Base-by-base conservation (phyloP, 2,888 invertebrate species). In the Papilio protenor region DNA sequence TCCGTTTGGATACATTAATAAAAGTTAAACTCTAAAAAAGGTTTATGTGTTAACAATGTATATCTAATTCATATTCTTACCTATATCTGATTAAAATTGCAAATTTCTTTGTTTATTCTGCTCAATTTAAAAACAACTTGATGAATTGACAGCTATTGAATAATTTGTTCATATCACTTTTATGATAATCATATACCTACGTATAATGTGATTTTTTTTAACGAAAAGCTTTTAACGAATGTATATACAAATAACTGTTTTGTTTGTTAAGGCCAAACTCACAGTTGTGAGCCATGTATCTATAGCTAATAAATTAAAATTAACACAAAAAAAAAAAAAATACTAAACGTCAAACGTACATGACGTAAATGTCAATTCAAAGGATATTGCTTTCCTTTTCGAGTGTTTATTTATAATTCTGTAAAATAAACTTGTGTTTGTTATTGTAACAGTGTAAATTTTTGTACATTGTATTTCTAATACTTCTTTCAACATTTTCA, bases 1-100 rank as follows among this genome's bases (percentile, higher is more conserved):
- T 66, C 71, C 64, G 59, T 27, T 81, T 79, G 81, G 80, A 83
- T 81, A 81, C 77, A 3, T 72, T 77, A 74, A 80, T 79, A 45
- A 69, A 52, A 69, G 52, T 16, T 55, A 40, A 40, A 8, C 40
- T 40, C 40, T 0, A 40, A 40, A 33, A 33, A 40, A 40, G 8
- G 40, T 33, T 33, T 33, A 5, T 33, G 33, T 5, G 33, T 6
- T 40, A 40, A 8, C 40, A 6, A 1, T 33, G 33, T 40, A 40
- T 40, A 8, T 40, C 6, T 6, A 40, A 5, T 40, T 40, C 1
- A 27, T 27, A 27, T 27, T 8, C 40, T 8, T 40, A 27, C 27
- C 1, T 27, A 1, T 40, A 40, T 40, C 5, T 40, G 40, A 40
- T 8, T 40, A 40, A 40, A 40, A 40, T 40, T 8, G 8, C 40